Conservation (phyloP, 2,888 invertebrate species). For the Stenichneumon culpator region DNA sequence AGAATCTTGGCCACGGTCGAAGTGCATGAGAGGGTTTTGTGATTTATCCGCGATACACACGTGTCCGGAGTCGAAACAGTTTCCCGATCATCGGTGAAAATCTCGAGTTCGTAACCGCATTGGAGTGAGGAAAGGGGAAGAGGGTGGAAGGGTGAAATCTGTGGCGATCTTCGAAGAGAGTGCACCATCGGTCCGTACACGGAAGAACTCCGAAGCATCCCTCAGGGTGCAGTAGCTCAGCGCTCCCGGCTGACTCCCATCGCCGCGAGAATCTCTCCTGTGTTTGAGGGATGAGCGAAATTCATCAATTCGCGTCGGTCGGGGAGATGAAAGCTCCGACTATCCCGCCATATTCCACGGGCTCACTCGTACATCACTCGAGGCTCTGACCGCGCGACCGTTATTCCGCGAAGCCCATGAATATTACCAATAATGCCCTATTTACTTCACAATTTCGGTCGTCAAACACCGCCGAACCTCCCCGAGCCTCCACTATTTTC, state of each 20-base stretch:
- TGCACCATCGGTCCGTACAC: background rate
- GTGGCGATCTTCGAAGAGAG: constrained; percentile 3
- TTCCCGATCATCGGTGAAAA: constrained; percentile 4
- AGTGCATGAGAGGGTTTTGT: background rate
- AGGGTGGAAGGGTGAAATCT: background rate
- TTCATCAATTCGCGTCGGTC: constrained; percentile 72
- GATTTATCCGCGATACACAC: constrained; percentile 17
- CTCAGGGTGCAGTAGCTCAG: background rate
- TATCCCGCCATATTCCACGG: constrained; percentile 57
- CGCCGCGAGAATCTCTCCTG: constrained; percentile 14
- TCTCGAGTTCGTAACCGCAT: constrained; percentile 10
- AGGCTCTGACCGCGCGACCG: constrained; percentile 6
- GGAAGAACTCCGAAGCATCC: constrained; percentile 1
- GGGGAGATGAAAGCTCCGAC: constrained; percentile 69
- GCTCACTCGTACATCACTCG: constrained; percentile 61
- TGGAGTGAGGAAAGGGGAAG: too few species aligned
- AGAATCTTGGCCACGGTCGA: constrained; percentile 1
- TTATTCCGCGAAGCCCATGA: constrained; percentile 57
- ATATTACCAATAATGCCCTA: constrained; percentile 72
- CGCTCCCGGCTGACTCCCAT: constrained; percentile 8
- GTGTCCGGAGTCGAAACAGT: background rate
- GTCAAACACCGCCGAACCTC: constrained; percentile 3
- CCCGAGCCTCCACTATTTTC: background rate
- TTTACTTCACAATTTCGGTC: constrained; percentile 69
- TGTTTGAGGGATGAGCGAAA: constrained; percentile 70